These are phyloP conservation scores for Muscicapa striata DNA, from an alignment of 2,797 vertebrate genomes.

Conservation along the genomic window DNA sequence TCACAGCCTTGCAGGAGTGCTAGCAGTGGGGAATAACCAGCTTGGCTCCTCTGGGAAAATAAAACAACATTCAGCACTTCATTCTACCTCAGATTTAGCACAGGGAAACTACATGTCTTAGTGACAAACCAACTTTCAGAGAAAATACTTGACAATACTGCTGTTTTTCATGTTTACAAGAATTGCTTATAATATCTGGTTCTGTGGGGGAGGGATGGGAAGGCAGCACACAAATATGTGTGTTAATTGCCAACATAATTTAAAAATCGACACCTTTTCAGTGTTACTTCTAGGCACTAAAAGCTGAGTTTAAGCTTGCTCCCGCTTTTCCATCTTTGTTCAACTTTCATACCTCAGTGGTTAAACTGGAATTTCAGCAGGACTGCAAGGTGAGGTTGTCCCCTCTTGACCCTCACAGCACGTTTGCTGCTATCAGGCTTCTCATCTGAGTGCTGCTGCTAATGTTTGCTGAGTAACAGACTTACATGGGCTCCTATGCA, in stretches of 20 bases:
- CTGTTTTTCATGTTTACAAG: neutral
- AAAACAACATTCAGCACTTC: neutral
- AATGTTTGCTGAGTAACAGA: neutral
- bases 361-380: conserved; percentile 8
- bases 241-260: neutral
- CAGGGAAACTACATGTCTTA: neutral
- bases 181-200: neutral
- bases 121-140: neutral
- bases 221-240: neutral
- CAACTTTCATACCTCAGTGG: neutral
- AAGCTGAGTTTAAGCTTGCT: neutral
- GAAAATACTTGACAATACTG: neutral
- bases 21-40: neutral
- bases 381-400: neutral
- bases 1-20: neutral
- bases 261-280: neutral
- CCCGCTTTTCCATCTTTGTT: neutral
- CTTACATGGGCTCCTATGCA: neutral
- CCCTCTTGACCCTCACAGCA: neutral
- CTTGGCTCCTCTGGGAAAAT: neutral
- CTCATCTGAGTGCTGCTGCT: neutral
- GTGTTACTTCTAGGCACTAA: neutral
- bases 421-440: neutral
- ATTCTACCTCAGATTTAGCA: neutral
- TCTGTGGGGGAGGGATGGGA: neutral